A percentile compares a stretch with the other conserved stretches of the same genome.
Evolutionary conservation across 2,113 vertebrate species (phyloP).

Genomic region (Dicaeum eximium): DNA sequence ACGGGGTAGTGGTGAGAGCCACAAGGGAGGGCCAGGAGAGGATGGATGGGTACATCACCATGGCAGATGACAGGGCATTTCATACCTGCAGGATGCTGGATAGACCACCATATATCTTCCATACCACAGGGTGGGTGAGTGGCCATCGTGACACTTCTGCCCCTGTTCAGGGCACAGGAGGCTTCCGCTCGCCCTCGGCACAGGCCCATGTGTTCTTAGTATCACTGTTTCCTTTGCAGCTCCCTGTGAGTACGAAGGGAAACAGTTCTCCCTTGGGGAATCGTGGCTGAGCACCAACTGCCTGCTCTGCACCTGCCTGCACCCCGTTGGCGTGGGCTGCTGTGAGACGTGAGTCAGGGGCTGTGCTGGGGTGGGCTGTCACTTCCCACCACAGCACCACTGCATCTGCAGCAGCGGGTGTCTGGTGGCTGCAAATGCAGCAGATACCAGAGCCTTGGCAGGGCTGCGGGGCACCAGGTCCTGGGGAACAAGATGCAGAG

Average conservation of each 20-base stretch:
- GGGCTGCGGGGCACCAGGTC: too few relatives aligned
- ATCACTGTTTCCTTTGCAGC: conserved; percentile 68
- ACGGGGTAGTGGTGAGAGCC: not conserved
- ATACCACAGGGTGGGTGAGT: not conserved
- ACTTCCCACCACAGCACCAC: not conserved
- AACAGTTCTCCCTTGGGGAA: conserved; percentile 83
- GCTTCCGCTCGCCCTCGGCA: accelerated
- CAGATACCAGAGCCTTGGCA: not conserved
- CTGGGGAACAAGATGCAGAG: not conserved
- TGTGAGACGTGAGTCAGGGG: conserved; percentile 87
- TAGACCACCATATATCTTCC: not conserved
- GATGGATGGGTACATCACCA: not conserved
- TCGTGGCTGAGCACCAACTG: conserved; percentile 88
- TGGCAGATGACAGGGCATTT: not conserved
- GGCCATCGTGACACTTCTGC: accelerated
- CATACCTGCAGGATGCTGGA: not conserved
- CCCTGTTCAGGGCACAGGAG: not conserved
- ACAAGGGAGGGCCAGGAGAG: not conserved
- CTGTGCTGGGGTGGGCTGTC: accelerated
- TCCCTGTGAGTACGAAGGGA: conserved; percentile 79
- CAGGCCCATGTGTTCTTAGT: accelerated
- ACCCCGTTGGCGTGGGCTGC: conserved; percentile 90
- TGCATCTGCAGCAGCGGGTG: accelerated
- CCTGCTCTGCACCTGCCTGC: conserved; percentile 91
- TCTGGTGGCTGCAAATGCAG: not conserved